Evolutionary conservation across 2,113 vertebrate genomes (phyloP).

Genomic region (Galbula dea): DNA sequence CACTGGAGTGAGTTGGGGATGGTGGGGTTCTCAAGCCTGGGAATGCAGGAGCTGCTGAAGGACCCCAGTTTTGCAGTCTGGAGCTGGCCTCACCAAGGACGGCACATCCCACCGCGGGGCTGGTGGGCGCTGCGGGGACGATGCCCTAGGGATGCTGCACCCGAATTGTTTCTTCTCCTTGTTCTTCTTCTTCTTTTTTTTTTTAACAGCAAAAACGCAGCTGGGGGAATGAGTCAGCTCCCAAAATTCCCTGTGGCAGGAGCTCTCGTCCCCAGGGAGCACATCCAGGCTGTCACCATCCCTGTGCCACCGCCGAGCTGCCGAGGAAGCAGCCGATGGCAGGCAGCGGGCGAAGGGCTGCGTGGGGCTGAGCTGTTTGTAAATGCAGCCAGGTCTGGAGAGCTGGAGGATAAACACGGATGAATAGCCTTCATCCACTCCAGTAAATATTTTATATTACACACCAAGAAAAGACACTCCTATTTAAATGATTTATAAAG

Average conservation of each 20-base stretch:
- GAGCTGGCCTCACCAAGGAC: rapidly evolving
- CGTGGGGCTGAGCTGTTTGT: neutral
- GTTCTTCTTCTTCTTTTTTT: neutral
- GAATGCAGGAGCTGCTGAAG: rapidly evolving
- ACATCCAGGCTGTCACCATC: rapidly evolving
- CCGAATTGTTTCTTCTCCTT: too few relatives aligned
- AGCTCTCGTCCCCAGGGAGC: neutral
- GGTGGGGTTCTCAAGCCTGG: neutral
- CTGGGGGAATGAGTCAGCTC: rapidly evolving
- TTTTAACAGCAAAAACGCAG: neutral
- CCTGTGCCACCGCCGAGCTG: neutral
- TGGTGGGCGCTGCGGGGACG: too few relatives aligned
- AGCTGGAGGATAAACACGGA: conserved; percentile 32
- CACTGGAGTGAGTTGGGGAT: neutral
- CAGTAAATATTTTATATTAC: conserved; percentile 59
- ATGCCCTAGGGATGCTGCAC: too few relatives aligned
- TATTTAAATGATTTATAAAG: conserved; percentile 69
- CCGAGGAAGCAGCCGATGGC: neutral
- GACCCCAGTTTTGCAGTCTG: neutral
- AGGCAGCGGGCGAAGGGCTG: neutral
- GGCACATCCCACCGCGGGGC: too few relatives aligned
- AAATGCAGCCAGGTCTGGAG: neutral
- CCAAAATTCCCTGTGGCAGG: rapidly evolving
- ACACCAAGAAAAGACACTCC: conserved; percentile 55
- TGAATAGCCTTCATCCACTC: conserved; percentile 22